Evolutionary conservation across 1,140 invertebrate genomes (phyloP).

Genomic region (Drosophila nikananu): DNA sequence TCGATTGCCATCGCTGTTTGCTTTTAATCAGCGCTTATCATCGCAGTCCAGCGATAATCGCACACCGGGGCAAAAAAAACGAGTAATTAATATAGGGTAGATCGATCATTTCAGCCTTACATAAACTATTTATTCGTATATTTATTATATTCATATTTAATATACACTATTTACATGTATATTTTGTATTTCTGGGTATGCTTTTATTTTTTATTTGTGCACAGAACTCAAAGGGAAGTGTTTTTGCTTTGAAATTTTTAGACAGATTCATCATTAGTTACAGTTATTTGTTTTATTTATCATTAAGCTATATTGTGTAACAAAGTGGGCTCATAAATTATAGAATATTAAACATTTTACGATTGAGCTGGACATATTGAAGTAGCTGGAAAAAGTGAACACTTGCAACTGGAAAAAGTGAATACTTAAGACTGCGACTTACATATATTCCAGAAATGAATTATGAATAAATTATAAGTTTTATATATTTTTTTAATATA

Average conservation of each 20-base stretch:
- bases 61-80: slow-evolving; percentile 11
- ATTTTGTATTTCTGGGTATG: too few species aligned
- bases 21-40: slow-evolving; percentile 78
- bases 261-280: background rate
- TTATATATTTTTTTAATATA: too few species aligned
- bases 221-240: too few species aligned
- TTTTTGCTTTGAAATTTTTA: too few species aligned
- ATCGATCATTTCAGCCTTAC: slow-evolving; percentile 4
- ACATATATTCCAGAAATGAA: too few species aligned
- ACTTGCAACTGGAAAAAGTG: background rate
- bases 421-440: background rate
- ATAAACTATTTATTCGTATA: slow-evolving; percentile 10
- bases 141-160: background rate
- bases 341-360: background rate
- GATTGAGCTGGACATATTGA: background rate
- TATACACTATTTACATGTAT: background rate
- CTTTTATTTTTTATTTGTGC: too few species aligned
- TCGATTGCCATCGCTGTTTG: slow-evolving; percentile 61
- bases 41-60: slow-evolving; percentile 60
- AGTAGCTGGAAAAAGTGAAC: background rate
- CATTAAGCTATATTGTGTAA: background rate
- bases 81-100: slow-evolving; percentile 9
- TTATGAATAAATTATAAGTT: too few species aligned
- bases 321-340: background rate
- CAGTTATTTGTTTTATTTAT: background rate